Evolutionary conservation across 2,888 invertebrate species (phyloP).

Genomic region (Salpingus planirostris): DNA sequence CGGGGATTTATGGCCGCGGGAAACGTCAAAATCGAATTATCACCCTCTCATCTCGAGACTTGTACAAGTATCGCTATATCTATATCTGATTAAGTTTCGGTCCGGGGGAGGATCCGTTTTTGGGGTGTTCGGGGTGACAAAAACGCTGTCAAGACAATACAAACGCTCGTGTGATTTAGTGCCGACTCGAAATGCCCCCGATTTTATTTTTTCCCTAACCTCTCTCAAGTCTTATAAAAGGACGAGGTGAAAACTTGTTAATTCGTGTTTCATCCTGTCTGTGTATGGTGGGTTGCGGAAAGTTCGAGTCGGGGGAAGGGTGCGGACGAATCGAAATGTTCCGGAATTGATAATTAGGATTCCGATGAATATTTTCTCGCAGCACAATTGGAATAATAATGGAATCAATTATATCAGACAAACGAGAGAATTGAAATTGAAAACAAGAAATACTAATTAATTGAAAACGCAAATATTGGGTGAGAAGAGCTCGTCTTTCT

Average conservation of each 20-base stretch:
- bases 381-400: conserved; percentile 28
- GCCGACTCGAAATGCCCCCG: conserved; percentile 19
- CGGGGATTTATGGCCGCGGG: too few species aligned
- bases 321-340: conserved; percentile 5
- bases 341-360: conserved; percentile 13
- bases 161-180: conserved; percentile 23
- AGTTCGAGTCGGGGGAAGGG: too few species aligned
- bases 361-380: conserved; percentile 18
- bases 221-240: too few species aligned
- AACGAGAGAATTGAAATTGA: conserved; percentile 33
- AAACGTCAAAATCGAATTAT: too few species aligned
- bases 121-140: too few species aligned
- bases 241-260: conserved; percentile 9
- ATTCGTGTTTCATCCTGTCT: too few species aligned
- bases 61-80: too few species aligned
- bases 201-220: too few species aligned
- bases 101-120: too few species aligned
- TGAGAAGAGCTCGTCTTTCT: conserved; percentile 25
- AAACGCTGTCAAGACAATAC: conserved; percentile 21
- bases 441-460: conserved; percentile 37
- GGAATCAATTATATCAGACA: conserved; percentile 36
- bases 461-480: conserved; percentile 38
- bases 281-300: too few species aligned
- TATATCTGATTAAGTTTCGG: too few species aligned
- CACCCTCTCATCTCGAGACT: too few species aligned